A percentile compares a stretch with the other conserved stretches of the same genome.
Conservation (phyloP, 1,140 invertebrate genomes). For the Adoxophyes honmai region DNA sequence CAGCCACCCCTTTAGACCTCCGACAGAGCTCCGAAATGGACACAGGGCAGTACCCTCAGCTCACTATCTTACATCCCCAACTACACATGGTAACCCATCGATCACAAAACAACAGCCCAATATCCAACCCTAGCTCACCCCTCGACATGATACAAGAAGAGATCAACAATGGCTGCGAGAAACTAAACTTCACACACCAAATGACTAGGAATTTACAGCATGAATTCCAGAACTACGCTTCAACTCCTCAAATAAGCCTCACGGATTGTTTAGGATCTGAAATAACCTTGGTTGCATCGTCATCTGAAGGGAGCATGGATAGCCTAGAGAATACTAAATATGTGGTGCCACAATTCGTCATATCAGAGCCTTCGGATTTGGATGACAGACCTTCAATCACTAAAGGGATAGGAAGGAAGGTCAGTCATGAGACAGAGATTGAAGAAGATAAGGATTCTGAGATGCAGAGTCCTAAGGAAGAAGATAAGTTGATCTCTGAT, state of each 20-base stretch:
- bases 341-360: conserved; percentile 81
- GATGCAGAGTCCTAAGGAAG: conserved; percentile 58
- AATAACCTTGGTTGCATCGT: conserved; percentile 85
- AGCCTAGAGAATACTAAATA: conserved; percentile 76
- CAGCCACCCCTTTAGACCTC: conserved; percentile 74
- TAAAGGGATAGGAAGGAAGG: conserved; percentile 84
- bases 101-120: conserved; percentile 79
- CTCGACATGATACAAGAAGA: conserved; percentile 94
- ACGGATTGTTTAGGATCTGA: conserved; percentile 93
- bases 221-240: conserved; percentile 30
- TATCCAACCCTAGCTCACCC: conserved; percentile 80
- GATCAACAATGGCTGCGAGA: conserved; percentile 65
- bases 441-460: conserved; percentile 42
- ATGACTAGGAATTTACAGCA: conserved; percentile 23
- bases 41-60: conserved; percentile 45
- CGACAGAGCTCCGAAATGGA: conserved; percentile 66
- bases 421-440: conserved; percentile 78
- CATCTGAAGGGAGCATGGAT: conserved; percentile 82
- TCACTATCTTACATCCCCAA: conserved; percentile 57
- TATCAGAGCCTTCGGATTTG: conserved; percentile 85
- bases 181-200: conserved; percentile 30
- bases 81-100: conserved; percentile 70
- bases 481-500: conserved; percentile 14
- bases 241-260: conserved; percentile 89
- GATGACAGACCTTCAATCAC: conserved; percentile 89